These are phyloP conservation scores for Pristionchus fissidentatus DNA, from an alignment of 2,888 invertebrate genomes.

Conservation along the genomic window DNA sequence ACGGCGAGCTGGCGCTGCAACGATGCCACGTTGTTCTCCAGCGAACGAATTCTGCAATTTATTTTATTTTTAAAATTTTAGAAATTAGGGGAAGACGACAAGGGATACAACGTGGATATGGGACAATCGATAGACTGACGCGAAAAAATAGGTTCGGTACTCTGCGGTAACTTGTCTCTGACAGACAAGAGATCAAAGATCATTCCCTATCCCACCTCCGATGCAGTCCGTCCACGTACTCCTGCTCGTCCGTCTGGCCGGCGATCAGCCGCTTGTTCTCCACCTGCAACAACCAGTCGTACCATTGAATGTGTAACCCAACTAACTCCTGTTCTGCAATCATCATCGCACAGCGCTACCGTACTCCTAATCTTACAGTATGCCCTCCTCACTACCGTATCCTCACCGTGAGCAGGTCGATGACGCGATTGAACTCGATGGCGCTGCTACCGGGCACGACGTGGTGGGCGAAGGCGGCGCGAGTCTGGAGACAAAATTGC, in stretches of 20 bases:
- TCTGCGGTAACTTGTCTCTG: too few relatives aligned
- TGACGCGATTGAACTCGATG: conserved; percentile 51
- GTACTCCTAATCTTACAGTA: neutral
- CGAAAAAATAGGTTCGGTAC: too few relatives aligned
- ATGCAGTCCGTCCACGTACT: conserved; percentile 8
- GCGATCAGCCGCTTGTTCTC: conserved; percentile 34
- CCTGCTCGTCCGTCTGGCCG: neutral
- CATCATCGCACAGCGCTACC: neutral
- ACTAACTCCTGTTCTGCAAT: neutral
- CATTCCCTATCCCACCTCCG: neutral
- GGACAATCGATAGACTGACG: neutral
- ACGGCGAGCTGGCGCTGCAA: conserved; percentile 32
- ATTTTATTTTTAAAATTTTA: too few relatives aligned
- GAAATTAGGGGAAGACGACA: neutral
- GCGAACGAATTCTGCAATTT: conserved; percentile 21
- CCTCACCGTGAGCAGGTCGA: conserved; percentile 51
- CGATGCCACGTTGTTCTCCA: conserved; percentile 36
- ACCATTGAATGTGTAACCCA: too few relatives aligned
- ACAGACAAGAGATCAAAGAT: neutral
- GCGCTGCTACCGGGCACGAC: conserved; percentile 44
- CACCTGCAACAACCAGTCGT: too few relatives aligned
- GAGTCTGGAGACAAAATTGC: neutral
- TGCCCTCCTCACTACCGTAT: too few relatives aligned
- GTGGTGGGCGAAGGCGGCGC: conserved; percentile 27
- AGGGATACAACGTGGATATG: neutral